Conservation (phyloP, 2,113 vertebrate species). For the Triplophysa rosa region DNA sequence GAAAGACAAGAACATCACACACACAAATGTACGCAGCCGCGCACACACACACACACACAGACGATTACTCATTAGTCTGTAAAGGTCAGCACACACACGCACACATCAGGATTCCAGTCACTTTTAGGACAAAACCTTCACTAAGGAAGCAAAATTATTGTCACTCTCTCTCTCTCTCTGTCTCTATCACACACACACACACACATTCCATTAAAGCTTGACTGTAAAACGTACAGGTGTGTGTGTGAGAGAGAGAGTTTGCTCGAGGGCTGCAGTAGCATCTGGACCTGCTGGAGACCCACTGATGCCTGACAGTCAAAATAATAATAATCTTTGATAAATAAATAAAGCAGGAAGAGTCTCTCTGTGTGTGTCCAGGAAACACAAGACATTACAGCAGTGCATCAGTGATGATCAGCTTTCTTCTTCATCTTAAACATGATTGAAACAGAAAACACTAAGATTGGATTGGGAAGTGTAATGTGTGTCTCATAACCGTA, state of each 20-base stretch:
- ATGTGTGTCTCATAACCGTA: constrained; percentile 10
- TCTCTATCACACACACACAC: constrained; percentile 10
- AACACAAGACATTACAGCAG: too few species aligned
- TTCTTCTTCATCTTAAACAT: too few species aligned
- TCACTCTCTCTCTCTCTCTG: neutral
- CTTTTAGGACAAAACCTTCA: constrained; percentile 17
- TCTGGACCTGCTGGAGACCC: too few species aligned
- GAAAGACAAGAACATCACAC: constrained; percentile 14
- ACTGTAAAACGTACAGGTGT: too few species aligned
- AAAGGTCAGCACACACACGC: constrained; percentile 43
- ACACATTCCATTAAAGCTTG: constrained; percentile 1
- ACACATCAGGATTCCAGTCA: constrained; percentile 3
- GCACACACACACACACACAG: constrained; percentile 6
- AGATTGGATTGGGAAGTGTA: too few species aligned
- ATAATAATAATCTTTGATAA: too few species aligned
- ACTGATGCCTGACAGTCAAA: too few species aligned
- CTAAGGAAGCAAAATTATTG: neutral
- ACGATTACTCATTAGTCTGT: neutral
- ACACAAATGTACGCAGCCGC: neutral
- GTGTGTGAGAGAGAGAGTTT: neutral
- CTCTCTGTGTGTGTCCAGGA: too few species aligned
- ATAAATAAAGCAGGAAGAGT: too few species aligned
- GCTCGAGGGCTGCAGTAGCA: neutral
- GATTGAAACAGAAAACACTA: too few species aligned
- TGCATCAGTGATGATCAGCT: too few species aligned